phyloP scores from a whole-genome alignment of 2,797 vertebrate species.

The Phoebastria nigripes region DNA sequence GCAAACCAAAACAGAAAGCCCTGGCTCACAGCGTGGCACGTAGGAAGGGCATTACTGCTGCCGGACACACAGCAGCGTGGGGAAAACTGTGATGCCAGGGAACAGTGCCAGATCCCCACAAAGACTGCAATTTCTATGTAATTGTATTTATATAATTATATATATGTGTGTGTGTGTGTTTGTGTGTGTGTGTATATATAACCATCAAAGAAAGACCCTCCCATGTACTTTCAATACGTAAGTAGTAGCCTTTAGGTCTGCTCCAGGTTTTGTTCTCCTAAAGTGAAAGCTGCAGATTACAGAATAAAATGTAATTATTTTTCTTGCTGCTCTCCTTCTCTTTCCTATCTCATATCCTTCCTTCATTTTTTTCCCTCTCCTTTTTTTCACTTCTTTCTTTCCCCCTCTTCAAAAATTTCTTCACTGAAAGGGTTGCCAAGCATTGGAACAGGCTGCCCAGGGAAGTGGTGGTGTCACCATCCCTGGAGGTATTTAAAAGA shows the following conservation, averaged over 20 bases:
- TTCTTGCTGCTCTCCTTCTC: neutral
- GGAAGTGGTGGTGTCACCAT: neutral
- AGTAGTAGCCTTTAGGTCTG: neutral
- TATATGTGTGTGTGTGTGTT: no score
- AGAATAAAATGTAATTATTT: neutral
- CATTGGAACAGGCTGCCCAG: neutral
- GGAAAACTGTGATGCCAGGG: neutral
- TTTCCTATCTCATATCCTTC: neutral
- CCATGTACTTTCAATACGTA: neutral
- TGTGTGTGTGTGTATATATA: rapidly evolving
- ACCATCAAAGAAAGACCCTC: neutral
- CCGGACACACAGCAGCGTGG: rapidly evolving
- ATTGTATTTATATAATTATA: neutral
- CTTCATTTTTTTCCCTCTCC: neutral
- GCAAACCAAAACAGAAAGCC: neutral
- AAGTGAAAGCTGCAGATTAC: neutral
- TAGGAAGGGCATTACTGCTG: neutral
- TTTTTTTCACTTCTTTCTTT: neutral
- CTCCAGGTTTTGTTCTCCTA: neutral
- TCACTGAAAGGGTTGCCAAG: neutral
- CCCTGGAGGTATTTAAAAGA: neutral
- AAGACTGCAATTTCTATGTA: neutral
- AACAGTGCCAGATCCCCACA: neutral
- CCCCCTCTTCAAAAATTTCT: neutral
- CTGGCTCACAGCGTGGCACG: rapidly evolving